Evolutionary conservation across 2,113 vertebrate species (phyloP).

Genomic region (Neolamprologus sp.): DNA sequence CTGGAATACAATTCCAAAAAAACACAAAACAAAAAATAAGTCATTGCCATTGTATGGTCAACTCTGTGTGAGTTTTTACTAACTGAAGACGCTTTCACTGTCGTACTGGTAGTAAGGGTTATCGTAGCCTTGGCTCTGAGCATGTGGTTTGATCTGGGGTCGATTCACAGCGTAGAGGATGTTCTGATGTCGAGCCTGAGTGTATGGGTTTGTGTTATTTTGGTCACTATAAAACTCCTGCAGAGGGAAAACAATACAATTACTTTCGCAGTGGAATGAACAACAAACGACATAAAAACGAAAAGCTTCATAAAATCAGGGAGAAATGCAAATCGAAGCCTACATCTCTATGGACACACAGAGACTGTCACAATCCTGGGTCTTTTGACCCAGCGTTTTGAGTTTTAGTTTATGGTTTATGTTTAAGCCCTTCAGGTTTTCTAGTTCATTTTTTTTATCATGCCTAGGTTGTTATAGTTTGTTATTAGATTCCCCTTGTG

Average conservation of each 20-base stretch:
- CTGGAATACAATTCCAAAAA: neutral
- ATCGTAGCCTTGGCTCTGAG: conserved; percentile 21
- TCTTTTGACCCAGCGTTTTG: neutral
- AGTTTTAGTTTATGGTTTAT: neutral
- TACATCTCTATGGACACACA: neutral
- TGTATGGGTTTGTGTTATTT: neutral
- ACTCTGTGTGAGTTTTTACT: neutral
- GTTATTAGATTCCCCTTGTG: neutral
- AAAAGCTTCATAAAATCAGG: neutral
- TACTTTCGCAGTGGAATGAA: neutral
- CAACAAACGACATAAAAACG: neutral
- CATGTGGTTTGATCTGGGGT: conserved; percentile 9
- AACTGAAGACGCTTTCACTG: neutral
- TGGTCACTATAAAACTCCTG: neutral
- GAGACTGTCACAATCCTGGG: neutral
- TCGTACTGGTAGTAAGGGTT: conserved; percentile 35
- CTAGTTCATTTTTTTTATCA: neutral
- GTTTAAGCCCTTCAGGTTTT: neutral
- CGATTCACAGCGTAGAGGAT: conserved; percentile 11
- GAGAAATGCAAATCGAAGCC: neutral
- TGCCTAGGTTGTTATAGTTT: neutral
- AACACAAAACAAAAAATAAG: neutral
- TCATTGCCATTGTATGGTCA: neutral
- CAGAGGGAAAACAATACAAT: neutral
- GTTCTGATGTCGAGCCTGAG: neutral